phyloP scores from a whole-genome alignment of 2,797 vertebrate species.

The Propithecus deckenii region DNA sequence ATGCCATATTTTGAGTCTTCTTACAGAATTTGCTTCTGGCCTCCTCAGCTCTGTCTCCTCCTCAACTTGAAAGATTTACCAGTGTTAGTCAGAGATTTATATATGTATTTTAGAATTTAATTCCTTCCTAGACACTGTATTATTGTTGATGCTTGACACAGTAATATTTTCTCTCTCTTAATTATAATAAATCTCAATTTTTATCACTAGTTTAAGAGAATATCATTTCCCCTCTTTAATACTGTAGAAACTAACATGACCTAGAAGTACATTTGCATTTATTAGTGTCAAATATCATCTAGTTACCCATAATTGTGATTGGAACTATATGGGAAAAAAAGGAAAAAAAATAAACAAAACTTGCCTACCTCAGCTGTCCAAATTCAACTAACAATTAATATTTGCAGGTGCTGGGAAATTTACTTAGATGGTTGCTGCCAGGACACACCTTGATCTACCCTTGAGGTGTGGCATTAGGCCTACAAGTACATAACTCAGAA shows the following conservation, averaged over 20 bases:
- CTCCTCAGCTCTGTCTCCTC: neutral
- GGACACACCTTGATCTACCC: conserved; percentile 61
- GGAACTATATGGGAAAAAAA: neutral
- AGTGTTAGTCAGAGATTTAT: neutral
- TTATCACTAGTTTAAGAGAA: conserved; percentile 38
- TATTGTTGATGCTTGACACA: neutral
- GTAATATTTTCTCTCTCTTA: conserved; percentile 25
- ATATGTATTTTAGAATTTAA: neutral
- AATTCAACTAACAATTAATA: conserved; percentile 61
- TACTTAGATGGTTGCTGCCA: conserved; percentile 23
- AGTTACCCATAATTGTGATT: conserved; percentile 25
- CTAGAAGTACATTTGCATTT: conserved; percentile 48
- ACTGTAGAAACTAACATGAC: neutral
- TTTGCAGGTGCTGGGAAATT: conserved; percentile 63
- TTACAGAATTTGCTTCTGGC: neutral
- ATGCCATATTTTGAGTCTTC: neutral
- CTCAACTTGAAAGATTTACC: neutral
- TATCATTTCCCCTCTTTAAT: neutral
- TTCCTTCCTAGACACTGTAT: neutral
- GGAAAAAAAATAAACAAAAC: neutral
- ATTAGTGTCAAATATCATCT: conserved; percentile 55
- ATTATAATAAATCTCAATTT: conserved; percentile 43
- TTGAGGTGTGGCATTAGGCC: conserved; percentile 58
- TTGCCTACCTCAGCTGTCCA: conserved; percentile 62
- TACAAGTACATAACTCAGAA: conserved; percentile 6